phyloP scores from a whole-genome alignment of 2,797 vertebrate genomes.

The Anguilla obscura region DNA sequence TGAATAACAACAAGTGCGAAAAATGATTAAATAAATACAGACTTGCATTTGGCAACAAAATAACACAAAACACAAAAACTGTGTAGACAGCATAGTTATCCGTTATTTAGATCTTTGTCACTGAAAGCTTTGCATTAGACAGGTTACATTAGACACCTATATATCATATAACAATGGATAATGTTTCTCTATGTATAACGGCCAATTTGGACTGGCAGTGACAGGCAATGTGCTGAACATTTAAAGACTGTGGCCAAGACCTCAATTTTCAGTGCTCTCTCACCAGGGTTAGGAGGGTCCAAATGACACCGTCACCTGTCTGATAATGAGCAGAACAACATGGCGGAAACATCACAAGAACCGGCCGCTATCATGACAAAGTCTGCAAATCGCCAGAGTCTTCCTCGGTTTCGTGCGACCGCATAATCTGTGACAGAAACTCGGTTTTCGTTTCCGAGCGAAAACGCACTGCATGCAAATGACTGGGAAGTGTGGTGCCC shows the following conservation, averaged over 20 bases:
- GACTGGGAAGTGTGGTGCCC: not conserved
- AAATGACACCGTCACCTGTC: not conserved
- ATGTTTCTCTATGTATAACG: not conserved
- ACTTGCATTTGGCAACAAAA: not conserved
- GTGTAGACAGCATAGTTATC: constrained; percentile 1
- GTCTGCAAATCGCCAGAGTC: not conserved
- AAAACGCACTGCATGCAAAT: not conserved
- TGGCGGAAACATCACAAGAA: not conserved
- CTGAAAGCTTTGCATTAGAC: not conserved
- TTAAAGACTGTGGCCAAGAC: not conserved
- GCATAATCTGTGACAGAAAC: not conserved
- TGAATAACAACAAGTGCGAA: not conserved
- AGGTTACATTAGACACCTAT: not conserved
- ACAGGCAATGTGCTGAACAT: not conserved
- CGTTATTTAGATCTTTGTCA: not conserved
- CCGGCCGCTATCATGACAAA: not conserved
- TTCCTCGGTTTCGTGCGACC: not conserved
- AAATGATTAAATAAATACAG: not conserved
- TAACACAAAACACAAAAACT: not conserved
- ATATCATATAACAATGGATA: too few relatives aligned
- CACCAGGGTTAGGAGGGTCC: not conserved
- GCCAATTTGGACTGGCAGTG: not conserved
- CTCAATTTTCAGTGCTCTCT: not conserved
- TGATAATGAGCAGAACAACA: not conserved
- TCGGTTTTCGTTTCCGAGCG: not conserved